Evolutionary conservation across 2,113 vertebrate species (phyloP).

Genomic region (Scomber japonicus): DNA sequence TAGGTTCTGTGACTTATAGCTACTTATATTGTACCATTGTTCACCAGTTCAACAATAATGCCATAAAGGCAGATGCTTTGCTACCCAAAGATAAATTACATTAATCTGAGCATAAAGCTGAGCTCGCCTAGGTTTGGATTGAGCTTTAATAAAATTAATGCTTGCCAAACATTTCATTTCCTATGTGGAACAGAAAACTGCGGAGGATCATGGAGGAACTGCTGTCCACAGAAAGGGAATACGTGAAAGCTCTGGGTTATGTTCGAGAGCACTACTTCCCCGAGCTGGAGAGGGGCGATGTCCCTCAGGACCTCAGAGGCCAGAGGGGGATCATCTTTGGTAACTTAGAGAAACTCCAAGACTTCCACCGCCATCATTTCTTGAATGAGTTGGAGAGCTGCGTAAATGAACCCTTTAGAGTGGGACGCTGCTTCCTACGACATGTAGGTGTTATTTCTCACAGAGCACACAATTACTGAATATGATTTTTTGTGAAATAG

Average conservation of each 20-base stretch:
- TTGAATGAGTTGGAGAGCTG: slow-evolving; percentile 82
- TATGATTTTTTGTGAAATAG: neutral
- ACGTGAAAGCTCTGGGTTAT: slow-evolving; percentile 83
- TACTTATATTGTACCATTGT: slow-evolving; percentile 4
- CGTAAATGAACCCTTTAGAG: slow-evolving; percentile 77
- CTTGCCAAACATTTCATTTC: slow-evolving; percentile 42
- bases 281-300: slow-evolving; percentile 82
- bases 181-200: slow-evolving; percentile 76
- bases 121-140: slow-evolving; percentile 6
- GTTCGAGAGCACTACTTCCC: slow-evolving; percentile 84
- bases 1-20: neutral
- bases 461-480: neutral
- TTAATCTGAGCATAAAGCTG: neutral
- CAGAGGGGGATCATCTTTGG: slow-evolving; percentile 86
- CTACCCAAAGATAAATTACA: neutral
- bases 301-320: slow-evolving; percentile 86
- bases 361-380: slow-evolving; percentile 86
- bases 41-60: slow-evolving; percentile 6
- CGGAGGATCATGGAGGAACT: slow-evolving; percentile 84
- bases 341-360: slow-evolving; percentile 86
- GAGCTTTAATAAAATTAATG: neutral
- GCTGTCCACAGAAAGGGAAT: slow-evolving; percentile 84
- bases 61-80: neutral
- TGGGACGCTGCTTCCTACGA: slow-evolving; percentile 84
- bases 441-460: slow-evolving; percentile 75